phyloP scores from a whole-genome alignment of 1,140 invertebrate genomes.

The Choristoneura fumiferana region DNA sequence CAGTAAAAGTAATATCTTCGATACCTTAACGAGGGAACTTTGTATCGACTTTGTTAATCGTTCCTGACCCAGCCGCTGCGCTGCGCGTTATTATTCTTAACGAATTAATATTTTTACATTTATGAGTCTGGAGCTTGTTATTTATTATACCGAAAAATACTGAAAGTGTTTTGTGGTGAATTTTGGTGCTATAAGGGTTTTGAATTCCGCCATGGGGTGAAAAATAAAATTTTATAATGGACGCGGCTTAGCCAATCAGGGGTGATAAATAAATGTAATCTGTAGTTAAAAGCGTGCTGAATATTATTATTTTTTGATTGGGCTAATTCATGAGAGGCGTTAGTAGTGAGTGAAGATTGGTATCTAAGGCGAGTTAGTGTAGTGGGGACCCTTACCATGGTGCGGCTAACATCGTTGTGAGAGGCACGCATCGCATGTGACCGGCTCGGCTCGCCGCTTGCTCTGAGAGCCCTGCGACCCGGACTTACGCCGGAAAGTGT shows the following conservation, averaged over 20 bases:
- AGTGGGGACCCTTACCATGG: constrained; percentile 68
- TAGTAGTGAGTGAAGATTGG: background rate
- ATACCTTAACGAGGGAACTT: constrained; percentile 77
- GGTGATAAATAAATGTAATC: constrained; percentile 29
- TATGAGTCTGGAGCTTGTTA: background rate
- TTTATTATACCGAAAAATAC: background rate
- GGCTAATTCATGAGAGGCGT: too few species aligned
- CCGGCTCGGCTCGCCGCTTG: constrained; percentile 70
- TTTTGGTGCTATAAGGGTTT: constrained; percentile 15
- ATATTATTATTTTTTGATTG: background rate
- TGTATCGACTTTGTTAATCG: constrained; percentile 73
- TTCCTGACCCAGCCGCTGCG: constrained; percentile 47
- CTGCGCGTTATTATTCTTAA: constrained; percentile 29
- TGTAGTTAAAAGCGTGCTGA: constrained; percentile 4
- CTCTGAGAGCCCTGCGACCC: constrained; percentile 75
- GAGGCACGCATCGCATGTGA: constrained; percentile 77
- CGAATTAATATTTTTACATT: constrained; percentile 20
- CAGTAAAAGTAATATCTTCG: constrained; percentile 71
- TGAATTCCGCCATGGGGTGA: constrained; percentile 37
- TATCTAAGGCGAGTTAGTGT: constrained; percentile 34
- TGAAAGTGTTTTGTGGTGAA: constrained; percentile 19
- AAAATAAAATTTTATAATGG: constrained; percentile 35
- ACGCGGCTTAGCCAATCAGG: constrained; percentile 44
- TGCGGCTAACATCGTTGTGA: constrained; percentile 77
- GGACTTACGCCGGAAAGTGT: constrained; percentile 79